Evolutionary conservation across 2,888 invertebrate genomes (phyloP).

Genomic region (Microctonus aethiopoides): DNA sequence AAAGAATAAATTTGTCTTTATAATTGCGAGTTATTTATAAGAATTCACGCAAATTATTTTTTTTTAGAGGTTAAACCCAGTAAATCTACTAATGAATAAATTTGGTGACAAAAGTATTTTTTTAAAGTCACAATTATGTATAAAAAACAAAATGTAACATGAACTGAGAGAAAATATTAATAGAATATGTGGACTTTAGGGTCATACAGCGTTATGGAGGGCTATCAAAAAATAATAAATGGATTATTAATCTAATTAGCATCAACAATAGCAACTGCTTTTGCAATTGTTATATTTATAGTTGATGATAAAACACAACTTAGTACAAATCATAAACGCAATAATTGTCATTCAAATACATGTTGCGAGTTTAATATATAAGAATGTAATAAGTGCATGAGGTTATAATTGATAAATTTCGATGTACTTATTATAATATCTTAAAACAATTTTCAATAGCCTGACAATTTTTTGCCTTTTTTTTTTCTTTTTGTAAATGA

Average conservation of each 20-base stretch:
- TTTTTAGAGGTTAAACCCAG: too few relatives aligned
- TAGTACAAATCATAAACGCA: conserved; percentile 46
- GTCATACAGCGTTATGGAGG: neutral
- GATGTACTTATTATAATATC: conserved; percentile 20
- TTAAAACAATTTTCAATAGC: conserved; percentile 16
- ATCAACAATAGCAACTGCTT: neutral
- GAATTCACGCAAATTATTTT: too few relatives aligned
- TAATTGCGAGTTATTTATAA: too few relatives aligned
- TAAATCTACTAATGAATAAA: too few relatives aligned
- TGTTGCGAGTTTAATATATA: conserved; percentile 21
- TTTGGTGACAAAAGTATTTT: too few relatives aligned
- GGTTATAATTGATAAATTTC: neutral
- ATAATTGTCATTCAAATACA: conserved; percentile 40
- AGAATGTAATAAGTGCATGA: conserved; percentile 4
- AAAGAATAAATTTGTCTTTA: too few relatives aligned
- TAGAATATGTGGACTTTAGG: too few relatives aligned
- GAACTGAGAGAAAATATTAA: too few relatives aligned
- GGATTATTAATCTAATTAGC: neutral
- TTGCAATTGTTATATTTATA: neutral
- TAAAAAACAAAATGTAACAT: too few relatives aligned
- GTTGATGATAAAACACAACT: conserved; percentile 39
- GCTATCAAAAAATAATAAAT: neutral
- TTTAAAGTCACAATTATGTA: too few relatives aligned
- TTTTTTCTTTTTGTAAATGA: neutral
- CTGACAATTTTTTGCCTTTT: neutral